Percentiles rank a stretch among this genome's conserved stretches.
Evolutionary conservation across 2,113 vertebrate genomes (phyloP).

Genomic region (Lamprotornis superbus): DNA sequence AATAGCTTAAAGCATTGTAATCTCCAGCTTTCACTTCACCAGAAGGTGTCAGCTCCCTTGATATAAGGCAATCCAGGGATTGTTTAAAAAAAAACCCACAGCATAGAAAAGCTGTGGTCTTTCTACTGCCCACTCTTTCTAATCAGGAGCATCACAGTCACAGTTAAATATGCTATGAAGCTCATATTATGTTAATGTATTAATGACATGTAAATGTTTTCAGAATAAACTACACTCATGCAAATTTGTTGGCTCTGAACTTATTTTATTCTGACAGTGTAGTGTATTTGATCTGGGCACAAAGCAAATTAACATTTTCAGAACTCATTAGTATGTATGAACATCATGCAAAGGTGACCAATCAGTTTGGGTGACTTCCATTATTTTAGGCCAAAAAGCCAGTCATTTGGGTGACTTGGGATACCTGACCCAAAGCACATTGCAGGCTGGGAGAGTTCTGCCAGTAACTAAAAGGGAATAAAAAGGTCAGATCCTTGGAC

Average conservation of each 20-base stretch:
- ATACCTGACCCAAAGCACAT: background rate
- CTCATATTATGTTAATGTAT: slow-evolving; percentile 54
- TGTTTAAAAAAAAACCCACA: background rate
- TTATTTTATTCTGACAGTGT: slow-evolving; percentile 29
- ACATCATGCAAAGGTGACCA: slow-evolving; percentile 39
- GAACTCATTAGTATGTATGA: slow-evolving; percentile 49
- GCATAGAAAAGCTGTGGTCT: background rate
- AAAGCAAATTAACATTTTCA: slow-evolving; percentile 64
- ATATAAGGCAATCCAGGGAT: background rate
- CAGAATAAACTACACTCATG: slow-evolving; percentile 43
- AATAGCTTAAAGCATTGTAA: background rate
- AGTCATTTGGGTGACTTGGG: background rate
- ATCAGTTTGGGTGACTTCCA: slow-evolving; percentile 2
- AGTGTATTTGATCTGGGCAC: slow-evolving; percentile 46
- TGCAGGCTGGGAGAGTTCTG: background rate
- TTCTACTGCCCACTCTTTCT: background rate
- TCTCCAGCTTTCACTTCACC: background rate
- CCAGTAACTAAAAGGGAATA: background rate
- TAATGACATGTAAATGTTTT: slow-evolving; percentile 65
- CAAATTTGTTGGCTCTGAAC: slow-evolving; percentile 58
- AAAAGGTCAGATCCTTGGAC: background rate
- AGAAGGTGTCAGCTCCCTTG: background rate
- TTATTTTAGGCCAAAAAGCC: slow-evolving; percentile 14
- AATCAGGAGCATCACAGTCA: background rate
- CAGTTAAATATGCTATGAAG: background rate